A percentile compares a stretch with the other conserved stretches of the same genome.
Evolutionary conservation across 1,140 invertebrate genomes (phyloP).

Genomic region (Oryctes rhinoceros): DNA sequence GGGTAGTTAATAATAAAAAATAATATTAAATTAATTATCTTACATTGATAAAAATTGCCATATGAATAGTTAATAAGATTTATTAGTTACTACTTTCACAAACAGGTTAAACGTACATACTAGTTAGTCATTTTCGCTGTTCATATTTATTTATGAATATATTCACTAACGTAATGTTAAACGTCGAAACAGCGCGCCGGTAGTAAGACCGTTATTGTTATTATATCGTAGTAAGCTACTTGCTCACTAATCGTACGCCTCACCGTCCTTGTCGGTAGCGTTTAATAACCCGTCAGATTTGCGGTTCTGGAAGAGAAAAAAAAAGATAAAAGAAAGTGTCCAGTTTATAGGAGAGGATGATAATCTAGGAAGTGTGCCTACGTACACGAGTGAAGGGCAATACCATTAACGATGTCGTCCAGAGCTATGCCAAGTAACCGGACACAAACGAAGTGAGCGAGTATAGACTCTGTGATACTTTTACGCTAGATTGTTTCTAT

Average conservation of each 20-base stretch:
- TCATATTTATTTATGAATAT: not conserved
- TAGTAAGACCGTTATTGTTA: slow-evolving; percentile 11
- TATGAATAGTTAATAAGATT: too few species aligned
- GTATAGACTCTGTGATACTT: slow-evolving; percentile 13
- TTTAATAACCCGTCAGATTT: slow-evolving; percentile 26
- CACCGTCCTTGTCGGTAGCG: slow-evolving; percentile 13
- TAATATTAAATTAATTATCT: too few species aligned
- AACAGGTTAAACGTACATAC: too few species aligned
- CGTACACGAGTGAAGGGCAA: slow-evolving; percentile 28
- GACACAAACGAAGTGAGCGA: slow-evolving; percentile 20
- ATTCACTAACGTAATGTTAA: not conserved
- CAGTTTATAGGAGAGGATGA: slow-evolving; percentile 24
- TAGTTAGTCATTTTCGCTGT: not conserved
- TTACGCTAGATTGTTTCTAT: slow-evolving; percentile 13
- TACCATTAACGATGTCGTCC: slow-evolving; percentile 15
- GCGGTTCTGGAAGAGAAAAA: not conserved
- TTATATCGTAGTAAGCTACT: not conserved
- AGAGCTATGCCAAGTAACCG: slow-evolving; percentile 15
- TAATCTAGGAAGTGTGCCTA: slow-evolving; percentile 28
- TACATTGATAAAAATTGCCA: too few species aligned
- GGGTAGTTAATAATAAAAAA: too few species aligned
- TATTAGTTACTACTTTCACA: too few species aligned
- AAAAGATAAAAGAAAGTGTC: slow-evolving; percentile 20
- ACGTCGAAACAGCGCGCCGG: not conserved
- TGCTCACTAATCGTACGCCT: not conserved